These are phyloP conservation scores for Kryptolebias marmoratus DNA, from an alignment of 2,113 vertebrate species.

Conservation along the genomic window DNA sequence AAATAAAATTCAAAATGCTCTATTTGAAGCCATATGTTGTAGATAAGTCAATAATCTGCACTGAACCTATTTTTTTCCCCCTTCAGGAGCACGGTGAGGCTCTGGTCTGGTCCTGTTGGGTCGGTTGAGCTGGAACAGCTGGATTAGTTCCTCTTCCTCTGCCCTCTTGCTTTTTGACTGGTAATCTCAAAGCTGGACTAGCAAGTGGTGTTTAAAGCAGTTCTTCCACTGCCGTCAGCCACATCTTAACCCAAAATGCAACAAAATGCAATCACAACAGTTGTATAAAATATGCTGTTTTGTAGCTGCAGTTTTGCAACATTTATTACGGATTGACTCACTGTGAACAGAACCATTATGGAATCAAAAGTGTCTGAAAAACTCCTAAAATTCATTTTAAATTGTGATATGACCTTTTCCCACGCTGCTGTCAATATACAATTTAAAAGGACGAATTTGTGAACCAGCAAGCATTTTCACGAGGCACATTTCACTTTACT, in stretches of 20 bases:
- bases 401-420: constrained; percentile 14
- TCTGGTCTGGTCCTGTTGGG: constrained; percentile 51
- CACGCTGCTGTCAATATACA: constrained; percentile 32
- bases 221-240: constrained; percentile 19
- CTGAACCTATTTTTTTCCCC: background rate
- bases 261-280: constrained; percentile 13
- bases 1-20: background rate
- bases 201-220: constrained; percentile 32
- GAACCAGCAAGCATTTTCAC: constrained; percentile 51
- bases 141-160: constrained; percentile 34
- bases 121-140: constrained; percentile 37
- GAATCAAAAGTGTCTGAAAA: constrained; percentile 19
- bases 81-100: constrained; percentile 36
- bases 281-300: constrained; percentile 5
- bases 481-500: constrained; percentile 37
- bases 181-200: constrained; percentile 32
- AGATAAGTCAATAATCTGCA: background rate
- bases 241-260: constrained; percentile 33
- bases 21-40: too few relatives aligned
- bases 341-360: constrained; percentile 19
- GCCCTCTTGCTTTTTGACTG: constrained; percentile 13
- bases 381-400: constrained; percentile 33
- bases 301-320: constrained; percentile 43
- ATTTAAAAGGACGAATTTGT: constrained; percentile 31
- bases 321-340: constrained; percentile 26